These are phyloP conservation scores for Eulithis prunata DNA, from an alignment of 2,888 invertebrate species.

Conservation along the genomic window DNA sequence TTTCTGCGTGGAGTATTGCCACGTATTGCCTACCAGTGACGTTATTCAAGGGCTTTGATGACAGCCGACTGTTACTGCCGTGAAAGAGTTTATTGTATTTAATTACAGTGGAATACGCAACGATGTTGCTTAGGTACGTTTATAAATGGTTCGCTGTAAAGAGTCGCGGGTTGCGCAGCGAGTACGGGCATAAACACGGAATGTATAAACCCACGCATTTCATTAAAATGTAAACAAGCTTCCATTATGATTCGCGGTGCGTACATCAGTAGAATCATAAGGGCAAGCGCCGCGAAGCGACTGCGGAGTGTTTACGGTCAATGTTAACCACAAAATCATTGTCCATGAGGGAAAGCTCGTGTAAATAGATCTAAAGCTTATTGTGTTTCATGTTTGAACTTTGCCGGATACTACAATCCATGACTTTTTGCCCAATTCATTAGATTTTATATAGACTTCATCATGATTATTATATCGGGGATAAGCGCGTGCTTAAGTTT, in stretches of 20 bases:
- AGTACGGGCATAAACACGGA: slow-evolving; percentile 60
- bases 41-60: slow-evolving; percentile 34
- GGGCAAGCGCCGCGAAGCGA: slow-evolving; percentile 45
- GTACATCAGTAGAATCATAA: slow-evolving; percentile 60
- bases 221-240: slow-evolving; percentile 77
- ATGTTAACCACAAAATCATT: slow-evolving; percentile 61
- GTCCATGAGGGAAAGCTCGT: slow-evolving; percentile 49
- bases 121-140: slow-evolving; percentile 42
- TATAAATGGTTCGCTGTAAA: slow-evolving; percentile 43
- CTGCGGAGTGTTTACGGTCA: slow-evolving; percentile 64
- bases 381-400: too few relatives aligned
- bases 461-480: too few relatives aligned
- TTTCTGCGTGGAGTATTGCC: slow-evolving; percentile 35
- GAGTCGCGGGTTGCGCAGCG: slow-evolving; percentile 49
- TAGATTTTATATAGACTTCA: too few relatives aligned
- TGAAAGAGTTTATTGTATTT: slow-evolving; percentile 43
- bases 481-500: too few relatives aligned
- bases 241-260: slow-evolving; percentile 65
- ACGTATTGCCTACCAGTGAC: slow-evolving; percentile 28
- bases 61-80: slow-evolving; percentile 28
- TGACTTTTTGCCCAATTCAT: too few relatives aligned
- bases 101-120: slow-evolving; percentile 49
- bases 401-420: too few relatives aligned
- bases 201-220: slow-evolving; percentile 63
- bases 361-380: not conserved